These are phyloP conservation scores for Gnathonemus longibarbis DNA, from an alignment of 2,113 vertebrate species.

Conservation along the genomic window DNA sequence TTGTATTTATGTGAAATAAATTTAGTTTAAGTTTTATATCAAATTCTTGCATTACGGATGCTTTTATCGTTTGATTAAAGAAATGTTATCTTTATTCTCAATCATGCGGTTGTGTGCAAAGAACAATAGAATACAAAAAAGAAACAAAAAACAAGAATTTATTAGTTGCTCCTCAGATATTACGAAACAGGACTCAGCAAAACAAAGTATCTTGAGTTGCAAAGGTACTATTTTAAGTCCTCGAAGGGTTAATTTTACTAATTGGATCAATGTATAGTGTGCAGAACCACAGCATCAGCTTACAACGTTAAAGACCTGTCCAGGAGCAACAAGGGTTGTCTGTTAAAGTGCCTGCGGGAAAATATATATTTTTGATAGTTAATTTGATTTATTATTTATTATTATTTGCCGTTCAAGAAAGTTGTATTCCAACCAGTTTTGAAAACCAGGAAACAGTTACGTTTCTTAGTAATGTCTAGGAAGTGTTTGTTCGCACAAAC, in stretches of 20 bases:
- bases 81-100: not conserved
- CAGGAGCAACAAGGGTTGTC: slow-evolving; percentile 1
- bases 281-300: slow-evolving; percentile 12
- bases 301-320: slow-evolving; percentile 12
- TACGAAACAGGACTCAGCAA: not conserved
- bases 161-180: not conserved
- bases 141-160: not conserved
- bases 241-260: slow-evolving; percentile 18
- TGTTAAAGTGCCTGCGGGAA: not conserved
- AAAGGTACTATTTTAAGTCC: not conserved
- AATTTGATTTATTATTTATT: not conserved
- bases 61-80: not conserved
- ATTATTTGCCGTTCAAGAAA: not conserved
- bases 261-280: slow-evolving; percentile 23
- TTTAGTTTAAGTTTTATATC: not conserved
- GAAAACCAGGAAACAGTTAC: not conserved
- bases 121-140: not conserved
- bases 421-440: not conserved
- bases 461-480: not conserved
- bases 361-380: slow-evolving; percentile 1
- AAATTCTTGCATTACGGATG: not conserved
- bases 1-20: not conserved
- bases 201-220: not conserved
- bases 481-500: slow-evolving; percentile 7
- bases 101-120: not conserved